Base-by-base conservation (phyloP, 1,140 invertebrate species). In the Cepaea nemoralis region DNA sequence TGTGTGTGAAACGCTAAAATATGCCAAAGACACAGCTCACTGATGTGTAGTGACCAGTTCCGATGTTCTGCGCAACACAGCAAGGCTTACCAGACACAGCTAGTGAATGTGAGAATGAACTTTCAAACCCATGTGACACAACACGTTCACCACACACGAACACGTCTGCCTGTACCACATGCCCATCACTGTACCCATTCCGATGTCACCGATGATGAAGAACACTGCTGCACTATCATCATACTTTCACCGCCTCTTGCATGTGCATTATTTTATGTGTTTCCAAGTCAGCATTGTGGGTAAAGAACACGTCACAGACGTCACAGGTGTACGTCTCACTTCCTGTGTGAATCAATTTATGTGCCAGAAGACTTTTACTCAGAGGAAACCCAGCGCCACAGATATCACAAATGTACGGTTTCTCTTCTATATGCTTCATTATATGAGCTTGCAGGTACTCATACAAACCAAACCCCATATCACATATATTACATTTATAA, bases 381-480 rank as follows among this genome's bases (percentile, higher is more conserved):
- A 67, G 40, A 16, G 33, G 31, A 39, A 98, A 98, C 89, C 95
- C 94, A 50, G 95, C 95, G 10, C 96, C 96, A 90, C 97, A 98
- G 89, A 96, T 94, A 88, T 97, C 97, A 82, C 86, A 88, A 31
- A 77, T 75, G 27, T 83, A 77, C 6, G 97, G 96, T 86, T 96
- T 95, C 77, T 85, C 85, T 59, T 97, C 97, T 33, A 95, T 97
- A 90, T 98, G 97, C n/a, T 55, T 55, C 50, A 55, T 14, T 55
- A 55, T 55, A 55, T 55, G 50, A 22, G 50, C 50, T 55, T 55
- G 50, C 8, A 55, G 50, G n/a, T 22, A 22, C 2, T 55, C 50
- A 8, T 10, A 24, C 22, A 22, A 24, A 5, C 16, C n/a, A 19
- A 55, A 55, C 19, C 50, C 50, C 19, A 24, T 55, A 55, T 55